These are phyloP conservation scores for Lypha dubia DNA, from an alignment of 2,888 invertebrate genomes.

Conservation along the genomic window DNA sequence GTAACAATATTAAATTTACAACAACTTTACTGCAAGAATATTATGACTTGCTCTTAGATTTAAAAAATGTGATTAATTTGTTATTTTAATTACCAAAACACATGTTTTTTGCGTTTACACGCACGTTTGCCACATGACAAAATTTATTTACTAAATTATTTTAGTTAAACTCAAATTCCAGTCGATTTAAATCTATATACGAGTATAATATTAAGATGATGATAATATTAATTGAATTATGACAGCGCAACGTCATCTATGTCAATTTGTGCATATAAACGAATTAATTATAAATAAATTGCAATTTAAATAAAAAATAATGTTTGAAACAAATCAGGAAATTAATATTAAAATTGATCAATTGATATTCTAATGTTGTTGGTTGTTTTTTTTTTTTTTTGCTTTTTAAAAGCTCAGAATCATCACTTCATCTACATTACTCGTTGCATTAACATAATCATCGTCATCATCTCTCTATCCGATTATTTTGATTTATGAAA, in stretches of 20 bases:
- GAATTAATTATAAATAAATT: constrained; percentile 16
- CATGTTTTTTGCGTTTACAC: constrained; percentile 12
- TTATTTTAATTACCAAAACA: background rate
- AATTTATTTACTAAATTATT: no score
- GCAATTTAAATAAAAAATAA: constrained; percentile 27
- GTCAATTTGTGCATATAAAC: constrained; percentile 11
- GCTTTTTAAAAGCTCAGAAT: constrained; percentile 19
- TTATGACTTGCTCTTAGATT: background rate
- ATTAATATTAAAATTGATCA: constrained; percentile 58
- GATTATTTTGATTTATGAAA: constrained; percentile 64
- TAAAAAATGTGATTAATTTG: no score
- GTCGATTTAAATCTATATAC: background rate
- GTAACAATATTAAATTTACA: no score
- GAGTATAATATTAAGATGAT: constrained; percentile 3
- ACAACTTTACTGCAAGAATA: no score
- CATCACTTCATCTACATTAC: background rate
- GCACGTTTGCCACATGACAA: constrained; percentile 28
- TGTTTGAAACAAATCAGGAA: constrained; percentile 59
- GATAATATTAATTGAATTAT: constrained; percentile 45
- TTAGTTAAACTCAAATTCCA: background rate
- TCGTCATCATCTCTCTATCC: background rate
- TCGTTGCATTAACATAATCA: background rate
- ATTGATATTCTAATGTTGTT: constrained; percentile 33
- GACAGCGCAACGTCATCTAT: constrained; percentile 46
- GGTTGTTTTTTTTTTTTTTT: background rate